phyloP scores from a whole-genome alignment of 1,140 invertebrate genomes.

The Hylaeus volcanicus region DNA sequence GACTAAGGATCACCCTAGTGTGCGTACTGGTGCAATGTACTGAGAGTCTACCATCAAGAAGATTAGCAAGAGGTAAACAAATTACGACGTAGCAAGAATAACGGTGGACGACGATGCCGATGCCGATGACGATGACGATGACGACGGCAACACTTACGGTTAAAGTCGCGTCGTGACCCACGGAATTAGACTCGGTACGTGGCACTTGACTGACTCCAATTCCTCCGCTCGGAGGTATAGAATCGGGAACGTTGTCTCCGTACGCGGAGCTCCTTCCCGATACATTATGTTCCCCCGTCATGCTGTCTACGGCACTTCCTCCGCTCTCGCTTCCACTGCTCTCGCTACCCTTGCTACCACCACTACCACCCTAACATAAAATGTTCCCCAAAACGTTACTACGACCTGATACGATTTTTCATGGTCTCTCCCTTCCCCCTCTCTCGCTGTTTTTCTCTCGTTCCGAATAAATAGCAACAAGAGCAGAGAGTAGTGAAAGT shows the following conservation, averaged over 20 bases:
- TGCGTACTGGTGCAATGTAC: not conserved
- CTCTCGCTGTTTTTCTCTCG: not conserved
- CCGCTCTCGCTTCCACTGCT: slow-evolving; percentile 92
- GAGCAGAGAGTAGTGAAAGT: slow-evolving; percentile 21
- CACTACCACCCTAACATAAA: slow-evolving; percentile 83
- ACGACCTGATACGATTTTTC: slow-evolving; percentile 9
- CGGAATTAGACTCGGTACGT: slow-evolving; percentile 82
- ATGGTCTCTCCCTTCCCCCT: slow-evolving; percentile 4
- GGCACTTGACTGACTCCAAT: slow-evolving; percentile 70
- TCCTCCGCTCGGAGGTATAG: slow-evolving; percentile 76
- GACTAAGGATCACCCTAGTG: too few species aligned
- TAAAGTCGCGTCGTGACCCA: slow-evolving; percentile 80
- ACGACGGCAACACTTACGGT: slow-evolving; percentile 68
- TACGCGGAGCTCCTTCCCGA: slow-evolving; percentile 95
- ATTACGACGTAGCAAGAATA: slow-evolving; percentile 16
- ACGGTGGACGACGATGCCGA: slow-evolving; percentile 14
- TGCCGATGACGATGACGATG: slow-evolving; percentile 8
- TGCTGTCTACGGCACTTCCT: slow-evolving; percentile 93
- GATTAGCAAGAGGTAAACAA: not conserved
- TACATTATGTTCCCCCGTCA: slow-evolving; percentile 91
- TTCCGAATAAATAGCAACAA: slow-evolving; percentile 12
- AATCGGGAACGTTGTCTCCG: slow-evolving; percentile 85
- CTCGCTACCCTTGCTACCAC: slow-evolving; percentile 87
- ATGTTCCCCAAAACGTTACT: slow-evolving; percentile 55
- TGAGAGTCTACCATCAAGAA: slow-evolving; percentile 6